Conservation (phyloP, 2,113 vertebrate species). For the Apus apus region DNA sequence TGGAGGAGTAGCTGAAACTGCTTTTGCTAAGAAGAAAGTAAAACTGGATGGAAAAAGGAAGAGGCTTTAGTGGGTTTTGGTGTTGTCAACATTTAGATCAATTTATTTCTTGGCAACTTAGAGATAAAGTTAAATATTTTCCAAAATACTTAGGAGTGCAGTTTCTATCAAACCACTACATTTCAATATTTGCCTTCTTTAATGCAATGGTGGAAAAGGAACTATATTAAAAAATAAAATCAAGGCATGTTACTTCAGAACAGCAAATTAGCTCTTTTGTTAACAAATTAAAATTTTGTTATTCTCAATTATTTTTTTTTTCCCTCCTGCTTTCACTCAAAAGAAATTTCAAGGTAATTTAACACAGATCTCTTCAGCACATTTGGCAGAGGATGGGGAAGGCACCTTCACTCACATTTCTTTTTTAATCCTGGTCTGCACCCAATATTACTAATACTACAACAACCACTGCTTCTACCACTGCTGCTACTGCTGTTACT, state of each 20-base stretch:
- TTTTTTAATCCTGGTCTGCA: background rate
- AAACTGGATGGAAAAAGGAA: background rate
- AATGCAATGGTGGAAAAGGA: background rate
- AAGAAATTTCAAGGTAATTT: background rate
- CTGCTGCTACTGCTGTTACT: background rate
- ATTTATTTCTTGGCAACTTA: background rate
- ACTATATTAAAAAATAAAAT: background rate
- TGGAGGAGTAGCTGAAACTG: background rate
- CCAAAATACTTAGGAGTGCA: background rate
- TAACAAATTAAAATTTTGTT: background rate
- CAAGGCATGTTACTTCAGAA: background rate
- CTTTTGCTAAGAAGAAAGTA: background rate
- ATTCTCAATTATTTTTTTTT: background rate
- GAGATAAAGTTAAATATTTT: background rate
- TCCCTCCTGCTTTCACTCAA: background rate
- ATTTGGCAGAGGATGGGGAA: background rate
- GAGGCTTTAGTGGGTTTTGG: background rate
- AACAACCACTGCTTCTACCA: fast-evolving
- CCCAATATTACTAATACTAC: background rate
- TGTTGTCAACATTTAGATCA: background rate
- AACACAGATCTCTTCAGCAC: fast-evolving
- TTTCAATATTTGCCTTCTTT: background rate
- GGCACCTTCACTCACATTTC: background rate
- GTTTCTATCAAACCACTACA: background rate
- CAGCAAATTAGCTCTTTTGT: background rate